phyloP scores from a whole-genome alignment of 2,113 vertebrate species.

The Eira barbara region DNA sequence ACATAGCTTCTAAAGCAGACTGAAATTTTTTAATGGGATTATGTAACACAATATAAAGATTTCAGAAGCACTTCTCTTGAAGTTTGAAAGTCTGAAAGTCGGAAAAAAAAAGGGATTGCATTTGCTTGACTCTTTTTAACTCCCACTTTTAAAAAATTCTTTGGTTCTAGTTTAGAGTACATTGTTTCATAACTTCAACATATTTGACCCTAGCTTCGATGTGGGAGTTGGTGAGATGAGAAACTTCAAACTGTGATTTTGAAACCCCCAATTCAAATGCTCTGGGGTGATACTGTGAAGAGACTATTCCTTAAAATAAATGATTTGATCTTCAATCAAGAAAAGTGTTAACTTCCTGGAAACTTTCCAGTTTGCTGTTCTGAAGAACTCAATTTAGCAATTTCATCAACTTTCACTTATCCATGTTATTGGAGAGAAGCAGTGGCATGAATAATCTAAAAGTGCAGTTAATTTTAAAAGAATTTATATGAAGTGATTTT shows the following conservation, averaged over 20 bases:
- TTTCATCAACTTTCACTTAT: conserved; percentile 64
- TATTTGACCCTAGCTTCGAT: conserved; percentile 49
- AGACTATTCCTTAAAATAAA: conserved; percentile 72
- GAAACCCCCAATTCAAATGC: conserved; percentile 70
- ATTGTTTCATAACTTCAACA: conserved; percentile 71
- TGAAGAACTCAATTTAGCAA: conserved; percentile 67
- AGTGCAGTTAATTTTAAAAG: conserved; percentile 60
- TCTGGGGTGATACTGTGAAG: conserved; percentile 62
- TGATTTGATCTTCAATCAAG: conserved; percentile 72
- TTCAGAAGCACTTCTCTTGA: background rate
- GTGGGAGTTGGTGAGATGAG: conserved; percentile 65
- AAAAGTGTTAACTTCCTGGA: conserved; percentile 71
- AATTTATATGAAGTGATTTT: conserved; percentile 56
- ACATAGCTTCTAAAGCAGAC: background rate
- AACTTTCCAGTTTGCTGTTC: conserved; percentile 61
- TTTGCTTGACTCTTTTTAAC: conserved; percentile 34
- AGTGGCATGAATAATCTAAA: conserved; percentile 64
- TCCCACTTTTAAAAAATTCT: background rate
- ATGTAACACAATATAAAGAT: background rate
- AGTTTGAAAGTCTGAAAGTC: background rate
- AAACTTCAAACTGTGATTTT: conserved; percentile 69
- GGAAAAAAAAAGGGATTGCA: background rate
- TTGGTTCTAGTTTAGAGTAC: conserved; percentile 39
- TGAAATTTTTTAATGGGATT: background rate
- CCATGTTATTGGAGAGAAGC: conserved; percentile 40